Conservation (phyloP, 2,888 invertebrate species). For the Netelia virgata region DNA sequence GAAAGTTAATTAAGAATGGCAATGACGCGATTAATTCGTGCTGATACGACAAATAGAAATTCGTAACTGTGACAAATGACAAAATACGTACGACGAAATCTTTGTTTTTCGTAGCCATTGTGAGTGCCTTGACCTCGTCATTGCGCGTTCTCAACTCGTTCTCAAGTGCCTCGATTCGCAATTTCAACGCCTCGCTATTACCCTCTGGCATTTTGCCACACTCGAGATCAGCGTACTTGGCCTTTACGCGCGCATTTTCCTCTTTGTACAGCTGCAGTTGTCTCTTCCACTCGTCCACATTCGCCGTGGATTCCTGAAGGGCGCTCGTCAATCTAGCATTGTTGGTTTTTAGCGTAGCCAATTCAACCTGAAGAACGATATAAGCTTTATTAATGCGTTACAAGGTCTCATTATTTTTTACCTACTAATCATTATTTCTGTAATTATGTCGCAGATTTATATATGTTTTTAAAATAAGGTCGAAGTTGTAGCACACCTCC, state of each 20-base stretch:
- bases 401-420: not conserved
- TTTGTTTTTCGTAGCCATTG: slow-evolving; percentile 84
- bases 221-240: slow-evolving; percentile 90
- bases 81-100: slow-evolving; percentile 80
- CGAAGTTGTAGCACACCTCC: slow-evolving; percentile 87
- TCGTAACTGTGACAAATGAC: too few species aligned
- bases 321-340: slow-evolving; percentile 98
- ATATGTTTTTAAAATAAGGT: not conserved
- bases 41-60: not conserved
- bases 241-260: slow-evolving; percentile 94
- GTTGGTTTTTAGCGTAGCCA: slow-evolving; percentile 97
- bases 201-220: slow-evolving; percentile 87
- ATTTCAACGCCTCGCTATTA: slow-evolving; percentile 88
- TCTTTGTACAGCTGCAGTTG: slow-evolving; percentile 97
- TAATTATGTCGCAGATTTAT: slow-evolving; percentile 14
- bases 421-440: slow-evolving; percentile 3
- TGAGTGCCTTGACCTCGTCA: slow-evolving; percentile 90
- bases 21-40: not conserved
- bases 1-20: slow-evolving; percentile 65
- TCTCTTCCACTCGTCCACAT: slow-evolving; percentile 99
- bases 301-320: slow-evolving; percentile 97
- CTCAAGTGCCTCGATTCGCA: slow-evolving; percentile 93
- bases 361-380: slow-evolving; percentile 88
- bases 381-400: not conserved
- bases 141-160: slow-evolving; percentile 93